A percentile compares a stretch with the other conserved stretches of the same genome.
Conservation (phyloP, 2,113 vertebrate species). For the Hippocampus zosterae region DNA sequence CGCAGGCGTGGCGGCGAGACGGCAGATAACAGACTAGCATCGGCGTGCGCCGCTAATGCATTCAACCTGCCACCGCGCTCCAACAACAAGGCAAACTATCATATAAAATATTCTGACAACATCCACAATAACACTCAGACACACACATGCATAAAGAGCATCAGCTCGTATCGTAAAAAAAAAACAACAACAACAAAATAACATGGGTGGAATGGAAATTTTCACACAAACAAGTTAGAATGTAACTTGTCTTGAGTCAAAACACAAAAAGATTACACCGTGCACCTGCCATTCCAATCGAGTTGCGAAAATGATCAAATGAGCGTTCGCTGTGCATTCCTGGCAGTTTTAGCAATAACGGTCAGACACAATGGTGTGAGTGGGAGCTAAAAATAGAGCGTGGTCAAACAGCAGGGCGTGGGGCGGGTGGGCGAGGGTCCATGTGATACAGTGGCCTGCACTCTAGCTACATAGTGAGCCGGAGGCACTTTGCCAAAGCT, state of each 20-base stretch:
- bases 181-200: conserved; percentile 38
- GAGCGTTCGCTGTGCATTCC: conserved; percentile 15
- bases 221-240: conserved; percentile 62
- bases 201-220: conserved; percentile 47
- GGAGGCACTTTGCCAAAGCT: conserved; percentile 61
- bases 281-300: conserved; percentile 25
- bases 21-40: conserved; percentile 64
- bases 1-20: conserved; percentile 68
- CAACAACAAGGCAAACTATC: conserved; percentile 72
- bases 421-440: conserved; percentile 67
- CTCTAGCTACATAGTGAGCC: conserved; percentile 46
- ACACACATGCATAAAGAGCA: conserved; percentile 48
- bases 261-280: conserved; percentile 36
- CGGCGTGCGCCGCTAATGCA: conserved; percentile 66
- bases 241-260: conserved; percentile 52
- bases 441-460: conserved; percentile 58
- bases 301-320: not conserved
- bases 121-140: conserved; percentile 52
- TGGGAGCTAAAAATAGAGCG: conserved; percentile 75
- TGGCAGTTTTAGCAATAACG: conserved; percentile 65
- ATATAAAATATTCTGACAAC: conserved; percentile 63
- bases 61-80: conserved; percentile 66
- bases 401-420: conserved; percentile 69
- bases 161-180: conserved; percentile 37
- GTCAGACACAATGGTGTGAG: conserved; percentile 68